Conservation (phyloP, 2,113 vertebrate species). For the Upupa epops region DNA sequence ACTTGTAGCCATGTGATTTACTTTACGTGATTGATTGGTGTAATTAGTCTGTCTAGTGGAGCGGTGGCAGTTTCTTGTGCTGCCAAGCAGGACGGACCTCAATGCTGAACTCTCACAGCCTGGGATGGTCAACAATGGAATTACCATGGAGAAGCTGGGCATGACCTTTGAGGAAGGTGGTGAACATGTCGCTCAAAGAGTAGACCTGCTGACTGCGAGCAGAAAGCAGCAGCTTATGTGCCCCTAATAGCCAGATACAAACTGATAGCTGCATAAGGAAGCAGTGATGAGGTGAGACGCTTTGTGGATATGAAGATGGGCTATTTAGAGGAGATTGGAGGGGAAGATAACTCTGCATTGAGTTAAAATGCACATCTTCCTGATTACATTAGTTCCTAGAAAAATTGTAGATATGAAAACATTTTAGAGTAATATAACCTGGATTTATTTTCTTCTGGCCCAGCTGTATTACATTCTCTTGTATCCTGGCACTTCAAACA, state of each 20-base stretch:
- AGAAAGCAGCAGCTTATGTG: neutral
- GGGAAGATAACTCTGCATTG: neutral
- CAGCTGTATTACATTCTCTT: neutral
- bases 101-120: constrained; percentile 18
- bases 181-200: neutral
- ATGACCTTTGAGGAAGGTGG: constrained; percentile 4
- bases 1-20: neutral
- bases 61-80: neutral
- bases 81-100: constrained; percentile 1
- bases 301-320: neutral
- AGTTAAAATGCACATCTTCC: neutral
- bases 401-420: neutral
- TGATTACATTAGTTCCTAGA: neutral
- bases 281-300: neutral
- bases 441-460: neutral
- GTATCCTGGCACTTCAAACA: neutral
- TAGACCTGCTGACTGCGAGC: neutral
- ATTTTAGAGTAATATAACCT: neutral
- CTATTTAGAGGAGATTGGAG: neutral
- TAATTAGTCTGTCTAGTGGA: constrained; percentile 32
- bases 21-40: constrained; percentile 52
- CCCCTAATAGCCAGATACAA: neutral
- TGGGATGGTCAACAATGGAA: neutral
- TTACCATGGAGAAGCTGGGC: neutral
- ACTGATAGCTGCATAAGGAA: neutral